Base-by-base conservation (phyloP, 1,140 invertebrate genomes). In the Cherax destructor region DNA sequence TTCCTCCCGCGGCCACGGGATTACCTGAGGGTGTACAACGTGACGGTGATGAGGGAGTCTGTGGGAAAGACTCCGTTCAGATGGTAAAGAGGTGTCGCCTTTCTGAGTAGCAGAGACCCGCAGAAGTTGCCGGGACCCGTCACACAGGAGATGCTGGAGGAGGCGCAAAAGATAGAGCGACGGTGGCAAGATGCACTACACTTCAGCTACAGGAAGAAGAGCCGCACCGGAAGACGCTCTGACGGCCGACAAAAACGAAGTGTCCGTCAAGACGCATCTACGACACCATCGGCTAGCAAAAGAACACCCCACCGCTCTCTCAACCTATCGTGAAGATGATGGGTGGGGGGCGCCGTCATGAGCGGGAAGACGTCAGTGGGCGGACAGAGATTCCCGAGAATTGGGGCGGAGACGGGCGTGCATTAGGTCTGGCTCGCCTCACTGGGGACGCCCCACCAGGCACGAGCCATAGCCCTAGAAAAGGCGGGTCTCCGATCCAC, bases 1-100 rank as follows among this genome's bases (percentile, higher is more conserved):
- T 86, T 86, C 52, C 18, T 86, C 4, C 74, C 74, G n/a, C 85
- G 85, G 13, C 85, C 85, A 49, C 74, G 85, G 13, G 85, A 86
- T 74, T 86, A 86, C 74, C 74, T 86, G 3, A 56, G 85, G 30
- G 85, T 78, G 18, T 78, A 86, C 50, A 86, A 86, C 50, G 59
- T 11, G 30, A 50, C 85, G 4, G 21, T 18, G 11, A 52, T 78
- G n/a, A 18, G 41, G 65, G n/a, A 18, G 74, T 3, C 1, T 49
- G 24, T 50, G 10, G n/a, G n/a, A 30, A 50, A 13, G 18, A 56
- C 16, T n/a, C 69, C 21, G 83, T n/a, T 16, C n/a, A 30, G 47
- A 18, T 11, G 72, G 69, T 24, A 21, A 69, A 74, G 21, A 30
- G n/a, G 69, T 7, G 16, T n/a, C 7, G 24, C 6, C 74, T 74